Percentiles rank a stretch among this genome's conserved stretches.
phyloP scores from a whole-genome alignment of 2,113 vertebrate genomes.

The Ailuropoda melanoleuca region DNA sequence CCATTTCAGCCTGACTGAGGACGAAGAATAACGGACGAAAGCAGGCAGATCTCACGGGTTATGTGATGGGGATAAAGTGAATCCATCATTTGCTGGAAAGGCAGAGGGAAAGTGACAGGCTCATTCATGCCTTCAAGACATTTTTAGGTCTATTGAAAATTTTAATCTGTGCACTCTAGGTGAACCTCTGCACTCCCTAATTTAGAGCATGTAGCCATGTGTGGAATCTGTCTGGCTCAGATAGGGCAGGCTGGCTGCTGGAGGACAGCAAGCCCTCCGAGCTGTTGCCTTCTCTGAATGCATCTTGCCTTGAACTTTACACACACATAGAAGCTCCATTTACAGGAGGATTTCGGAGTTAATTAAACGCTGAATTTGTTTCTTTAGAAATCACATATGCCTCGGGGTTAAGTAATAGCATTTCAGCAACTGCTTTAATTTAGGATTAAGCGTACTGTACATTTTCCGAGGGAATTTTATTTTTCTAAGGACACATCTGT shows the following conservation, averaged over 20 bases:
- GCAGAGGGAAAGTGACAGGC: slow-evolving; percentile 91
- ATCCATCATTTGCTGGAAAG: slow-evolving; percentile 86
- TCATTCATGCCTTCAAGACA: slow-evolving; percentile 93
- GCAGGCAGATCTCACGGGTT: slow-evolving; percentile 85
- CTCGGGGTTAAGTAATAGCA: slow-evolving; percentile 68
- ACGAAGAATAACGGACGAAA: slow-evolving; percentile 82
- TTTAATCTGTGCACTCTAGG: slow-evolving; percentile 91
- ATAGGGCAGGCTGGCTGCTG: slow-evolving; percentile 77
- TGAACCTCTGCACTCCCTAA: slow-evolving; percentile 90
- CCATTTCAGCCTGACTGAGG: slow-evolving; percentile 88
- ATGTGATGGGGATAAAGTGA: slow-evolving; percentile 80
- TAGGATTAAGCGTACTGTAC: slow-evolving; percentile 67
- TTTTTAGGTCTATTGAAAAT: slow-evolving; percentile 93
- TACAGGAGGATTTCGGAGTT: slow-evolving; percentile 81
- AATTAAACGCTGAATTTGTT: slow-evolving; percentile 83
- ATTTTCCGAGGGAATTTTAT: slow-evolving; percentile 52
- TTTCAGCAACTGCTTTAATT: slow-evolving; percentile 74
- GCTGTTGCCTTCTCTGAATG: slow-evolving; percentile 76
- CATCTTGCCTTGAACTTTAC: slow-evolving; percentile 80
- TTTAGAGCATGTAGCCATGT: slow-evolving; percentile 84
- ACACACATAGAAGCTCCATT: slow-evolving; percentile 68
- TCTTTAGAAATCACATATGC: slow-evolving; percentile 74
- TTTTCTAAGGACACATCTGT: slow-evolving; percentile 36
- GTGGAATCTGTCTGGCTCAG: slow-evolving; percentile 77
- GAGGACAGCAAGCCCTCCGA: slow-evolving; percentile 77